Percentiles rank a stretch among this genome's conserved stretches.
These are phyloP conservation scores for Muscicapa comitata DNA, from an alignment of 2,797 vertebrate species.

Conservation along the genomic window DNA sequence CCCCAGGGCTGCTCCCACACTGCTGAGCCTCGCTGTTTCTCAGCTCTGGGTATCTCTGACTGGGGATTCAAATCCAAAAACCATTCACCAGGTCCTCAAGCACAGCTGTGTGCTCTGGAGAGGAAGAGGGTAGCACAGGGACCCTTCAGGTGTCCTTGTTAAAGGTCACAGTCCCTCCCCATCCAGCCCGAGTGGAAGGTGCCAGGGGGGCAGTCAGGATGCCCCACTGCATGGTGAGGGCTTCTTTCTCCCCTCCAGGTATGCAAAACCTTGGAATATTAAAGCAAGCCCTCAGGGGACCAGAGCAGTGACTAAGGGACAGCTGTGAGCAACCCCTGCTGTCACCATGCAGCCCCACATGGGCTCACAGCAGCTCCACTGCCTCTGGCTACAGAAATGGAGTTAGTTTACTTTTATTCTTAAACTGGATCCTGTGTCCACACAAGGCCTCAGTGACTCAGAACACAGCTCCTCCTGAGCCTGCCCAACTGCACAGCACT, in stretches of 20 bases:
- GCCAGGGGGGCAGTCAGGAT: background rate
- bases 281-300: background rate
- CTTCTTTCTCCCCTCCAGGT: background rate
- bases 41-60: fast-evolving
- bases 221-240: background rate
- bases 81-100: background rate
- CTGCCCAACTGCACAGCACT: background rate
- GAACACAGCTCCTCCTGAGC: background rate
- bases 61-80: background rate
- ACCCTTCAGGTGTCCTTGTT: background rate
- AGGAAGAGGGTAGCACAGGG: background rate
- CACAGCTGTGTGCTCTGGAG: fast-evolving
- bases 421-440: background rate
- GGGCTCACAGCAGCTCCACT: background rate
- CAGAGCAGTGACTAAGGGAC: background rate
- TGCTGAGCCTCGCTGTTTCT: background rate
- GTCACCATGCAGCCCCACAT: fast-evolving
- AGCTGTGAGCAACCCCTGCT: background rate
- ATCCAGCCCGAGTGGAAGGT: background rate
- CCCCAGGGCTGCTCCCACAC: background rate
- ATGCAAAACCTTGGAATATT: background rate
- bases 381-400: background rate
- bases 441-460: background rate
- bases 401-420: background rate
- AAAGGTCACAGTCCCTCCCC: background rate